Base-by-base conservation (phyloP, 1,140 invertebrate genomes). In the Drosophila santomea region DNA sequence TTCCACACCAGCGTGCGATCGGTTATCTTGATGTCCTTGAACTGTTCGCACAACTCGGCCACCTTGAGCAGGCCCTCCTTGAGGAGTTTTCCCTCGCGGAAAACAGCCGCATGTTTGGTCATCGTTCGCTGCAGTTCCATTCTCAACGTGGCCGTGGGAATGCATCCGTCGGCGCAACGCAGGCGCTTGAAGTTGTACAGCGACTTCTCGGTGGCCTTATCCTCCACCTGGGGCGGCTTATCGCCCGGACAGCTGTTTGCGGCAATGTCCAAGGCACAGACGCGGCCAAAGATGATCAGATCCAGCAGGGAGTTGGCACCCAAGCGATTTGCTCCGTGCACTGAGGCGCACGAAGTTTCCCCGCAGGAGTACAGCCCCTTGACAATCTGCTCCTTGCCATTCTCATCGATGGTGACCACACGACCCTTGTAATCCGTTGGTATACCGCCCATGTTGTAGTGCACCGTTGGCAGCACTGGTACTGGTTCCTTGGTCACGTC, bases 371-470 rank as follows among this genome's bases (percentile, higher is more conserved):
- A 96, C 11, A 97, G 92, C 2, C 96, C 96, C 15, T 91, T 88
- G 3, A 96, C 95, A 28, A 99, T 91, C 58, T 93, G 91, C 91
- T 98, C 97, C 36, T 94, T 74, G n/a, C 94, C 93, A 51, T 94
- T 93, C 2, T 93, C 44, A 23, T 82, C 77, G 3, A 89, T 14
- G 6, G 78, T 91, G 4, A 88, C 17, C 12, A 98, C 98, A 94
- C 99, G 97, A 72, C 98, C 98, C 80, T 96, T 96, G 92, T 96
- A 99, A 93, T 99, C 99, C 1, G 98, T 99, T 4, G 98, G 98
- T 12, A 98, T 95, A 41, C 98, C 98, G 32, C 98, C 99, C 99
- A 99, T 99, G 84, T 99, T 99, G 92, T 99, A 99, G 93, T 99
- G 99, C 2, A 99, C 98, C 1, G 98, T 99, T 4, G 99, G 98